These are phyloP conservation scores for Lichenostomus cassidix DNA, from an alignment of 2,113 vertebrate genomes.

Conservation along the genomic window DNA sequence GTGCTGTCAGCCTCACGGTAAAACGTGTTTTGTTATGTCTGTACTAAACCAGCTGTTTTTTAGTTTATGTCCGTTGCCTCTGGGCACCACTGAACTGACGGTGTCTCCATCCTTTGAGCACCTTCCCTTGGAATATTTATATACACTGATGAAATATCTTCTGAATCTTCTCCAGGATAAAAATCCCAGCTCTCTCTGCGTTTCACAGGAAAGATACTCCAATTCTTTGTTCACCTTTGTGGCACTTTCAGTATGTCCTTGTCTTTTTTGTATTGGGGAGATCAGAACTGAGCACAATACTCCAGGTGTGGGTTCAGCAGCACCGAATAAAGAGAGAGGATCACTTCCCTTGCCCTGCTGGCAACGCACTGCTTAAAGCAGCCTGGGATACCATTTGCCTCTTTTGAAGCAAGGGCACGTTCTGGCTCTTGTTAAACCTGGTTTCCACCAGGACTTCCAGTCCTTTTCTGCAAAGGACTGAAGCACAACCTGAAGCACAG, in stretches of 20 bases:
- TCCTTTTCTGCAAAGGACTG: neutral
- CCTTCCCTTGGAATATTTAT: neutral
- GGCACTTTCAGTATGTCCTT: neutral
- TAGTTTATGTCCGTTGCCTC: neutral
- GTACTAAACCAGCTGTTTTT: neutral
- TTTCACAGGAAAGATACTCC: neutral
- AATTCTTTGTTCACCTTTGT: neutral
- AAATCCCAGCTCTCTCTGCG: neutral
- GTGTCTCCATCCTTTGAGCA: neutral
- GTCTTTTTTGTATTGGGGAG: neutral
- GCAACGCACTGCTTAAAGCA: fast-evolving
- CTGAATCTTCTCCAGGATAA: neutral
- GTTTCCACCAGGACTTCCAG: neutral
- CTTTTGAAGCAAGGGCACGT: neutral
- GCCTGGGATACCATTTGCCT: neutral
- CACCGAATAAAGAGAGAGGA: neutral
- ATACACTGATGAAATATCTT: neutral
- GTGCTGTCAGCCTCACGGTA: neutral
- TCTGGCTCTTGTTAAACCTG: neutral
- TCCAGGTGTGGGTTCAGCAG: neutral
- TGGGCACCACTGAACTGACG: neutral
- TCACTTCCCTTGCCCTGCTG: neutral
- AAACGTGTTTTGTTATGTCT: neutral
- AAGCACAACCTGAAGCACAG: neutral
- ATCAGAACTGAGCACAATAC: neutral